Base-by-base conservation (phyloP, 2,888 invertebrate species). In the Leucozona laternaria region DNA sequence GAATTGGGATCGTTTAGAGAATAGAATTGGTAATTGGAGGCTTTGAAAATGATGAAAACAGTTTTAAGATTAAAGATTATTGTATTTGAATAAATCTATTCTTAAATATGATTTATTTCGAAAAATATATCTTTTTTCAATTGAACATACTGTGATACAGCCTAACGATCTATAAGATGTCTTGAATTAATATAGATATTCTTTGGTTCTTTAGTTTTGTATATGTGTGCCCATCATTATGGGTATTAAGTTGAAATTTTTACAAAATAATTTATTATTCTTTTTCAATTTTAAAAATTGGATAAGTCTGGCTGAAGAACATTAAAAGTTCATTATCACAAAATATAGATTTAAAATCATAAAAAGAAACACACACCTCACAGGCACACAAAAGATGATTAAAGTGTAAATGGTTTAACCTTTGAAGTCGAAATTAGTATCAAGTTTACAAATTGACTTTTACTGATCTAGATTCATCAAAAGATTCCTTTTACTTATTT, bases 311-410 rank as follows among this genome's bases (percentile, higher is more conserved):
- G 17, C 7, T 60, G 3, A 64, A 43, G n/a, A 43, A 25, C 10
- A 62, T 64, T 64, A 64, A 48, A 64, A 48, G 17, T 31, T 64
- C 62, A 45, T 64, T 64, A 28, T 28, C 28, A n/a, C n/a, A 64
- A 17, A 60, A 37, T 13, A 37, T 13, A 37, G 17, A 43, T n/a
- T 25, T 43, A 3, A 20, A 40, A 43, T 15, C 8, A 43, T 7
- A 43, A 43, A 7, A 1, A 40, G 1, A 15, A 15, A 43, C n/a
- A 6, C n/a, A 10, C 11, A 31, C n/a, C n/a, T 3, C 11, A 31
- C n/a, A 2, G 0, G 1, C 11, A 31, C 15, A 28, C 62, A 43
- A 31, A 31, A 43, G n/a, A 62, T 28, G n/a, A 25, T 15, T 13
- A 25, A 43, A 13, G 5, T 34, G 6, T n/a, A 1, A 15, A 40